Evolutionary conservation across 2,113 vertebrate genomes (phyloP).

Genomic region (Cyprinodon brontotheroides): DNA sequence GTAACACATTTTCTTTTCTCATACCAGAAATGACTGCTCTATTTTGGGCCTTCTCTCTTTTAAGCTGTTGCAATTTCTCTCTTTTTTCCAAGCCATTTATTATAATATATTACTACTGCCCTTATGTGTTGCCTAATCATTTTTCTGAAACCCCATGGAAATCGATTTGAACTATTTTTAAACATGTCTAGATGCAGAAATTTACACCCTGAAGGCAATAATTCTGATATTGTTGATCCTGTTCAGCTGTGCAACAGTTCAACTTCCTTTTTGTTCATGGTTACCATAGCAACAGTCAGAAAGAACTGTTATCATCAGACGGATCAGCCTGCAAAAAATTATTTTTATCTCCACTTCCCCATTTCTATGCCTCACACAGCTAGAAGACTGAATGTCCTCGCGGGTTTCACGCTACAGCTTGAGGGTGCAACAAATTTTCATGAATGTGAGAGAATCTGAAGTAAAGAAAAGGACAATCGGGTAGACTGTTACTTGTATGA

Average conservation of each 20-base stretch:
- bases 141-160: neutral
- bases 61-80: neutral
- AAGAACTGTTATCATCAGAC: constrained; percentile 58
- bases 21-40: too few species aligned
- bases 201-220: neutral
- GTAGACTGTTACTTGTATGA: neutral
- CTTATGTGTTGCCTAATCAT: neutral
- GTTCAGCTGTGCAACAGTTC: constrained; percentile 70
- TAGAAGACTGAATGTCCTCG: constrained; percentile 48
- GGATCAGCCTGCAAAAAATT: constrained; percentile 59
- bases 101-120: neutral
- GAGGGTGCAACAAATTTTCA: constrained; percentile 19
- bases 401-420: constrained; percentile 48
- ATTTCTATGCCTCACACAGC: constrained; percentile 42
- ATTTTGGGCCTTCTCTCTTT: too few species aligned
- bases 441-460: constrained; percentile 16
- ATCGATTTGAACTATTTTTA: neutral
- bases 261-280: constrained; percentile 69
- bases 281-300: constrained; percentile 65
- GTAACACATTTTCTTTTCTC: too few species aligned
- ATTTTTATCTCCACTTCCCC: constrained; percentile 75
- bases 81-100: neutral
- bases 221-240: constrained; percentile 32
- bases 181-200: neutral
- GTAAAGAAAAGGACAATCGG: constrained; percentile 4